Evolutionary conservation across 1,140 invertebrate species (phyloP).

Genomic region (Ptiloglossa arizonensis): DNA sequence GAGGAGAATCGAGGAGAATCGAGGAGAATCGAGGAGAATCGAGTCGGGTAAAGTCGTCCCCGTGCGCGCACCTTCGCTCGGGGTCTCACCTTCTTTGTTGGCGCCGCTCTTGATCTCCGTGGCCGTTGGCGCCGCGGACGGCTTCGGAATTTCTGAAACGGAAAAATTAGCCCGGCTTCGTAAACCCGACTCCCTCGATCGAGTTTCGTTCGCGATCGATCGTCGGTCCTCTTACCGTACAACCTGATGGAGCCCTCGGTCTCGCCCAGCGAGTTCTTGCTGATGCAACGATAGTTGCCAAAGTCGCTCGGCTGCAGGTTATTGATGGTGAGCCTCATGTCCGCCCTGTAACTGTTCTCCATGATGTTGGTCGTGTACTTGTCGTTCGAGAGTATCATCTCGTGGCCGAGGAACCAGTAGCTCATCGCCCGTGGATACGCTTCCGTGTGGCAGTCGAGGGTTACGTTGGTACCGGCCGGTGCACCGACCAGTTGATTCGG

Average conservation of each 20-base stretch:
- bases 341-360: slow-evolving; percentile 91
- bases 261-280: slow-evolving; percentile 96
- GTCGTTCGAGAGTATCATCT: slow-evolving; percentile 91
- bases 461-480: slow-evolving; percentile 92
- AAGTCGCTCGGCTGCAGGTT: slow-evolving; percentile 90
- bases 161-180: slow-evolving; percentile 23
- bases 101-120: slow-evolving; percentile 86
- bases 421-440: slow-evolving; percentile 95
- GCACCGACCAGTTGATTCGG: slow-evolving; percentile 95
- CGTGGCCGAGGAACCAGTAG: slow-evolving; percentile 94
- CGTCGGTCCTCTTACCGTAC: slow-evolving; percentile 88
- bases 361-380: slow-evolving; percentile 90
- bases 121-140: slow-evolving; percentile 85
- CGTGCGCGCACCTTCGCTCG: too few species aligned
- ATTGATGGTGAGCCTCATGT: slow-evolving; percentile 92
- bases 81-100: slow-evolving; percentile 84
- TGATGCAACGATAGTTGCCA: slow-evolving; percentile 93
- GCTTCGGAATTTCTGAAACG: slow-evolving; percentile 86
- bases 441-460: slow-evolving; percentile 95
- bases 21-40: too few species aligned
- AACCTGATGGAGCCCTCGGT: slow-evolving; percentile 95
- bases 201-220: neutral
- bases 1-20: too few species aligned
- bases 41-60: slow-evolving; percentile 43
- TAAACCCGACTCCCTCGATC: neutral